phyloP scores from a whole-genome alignment of 2,888 invertebrate genomes.

The Sepiola atlantica region DNA sequence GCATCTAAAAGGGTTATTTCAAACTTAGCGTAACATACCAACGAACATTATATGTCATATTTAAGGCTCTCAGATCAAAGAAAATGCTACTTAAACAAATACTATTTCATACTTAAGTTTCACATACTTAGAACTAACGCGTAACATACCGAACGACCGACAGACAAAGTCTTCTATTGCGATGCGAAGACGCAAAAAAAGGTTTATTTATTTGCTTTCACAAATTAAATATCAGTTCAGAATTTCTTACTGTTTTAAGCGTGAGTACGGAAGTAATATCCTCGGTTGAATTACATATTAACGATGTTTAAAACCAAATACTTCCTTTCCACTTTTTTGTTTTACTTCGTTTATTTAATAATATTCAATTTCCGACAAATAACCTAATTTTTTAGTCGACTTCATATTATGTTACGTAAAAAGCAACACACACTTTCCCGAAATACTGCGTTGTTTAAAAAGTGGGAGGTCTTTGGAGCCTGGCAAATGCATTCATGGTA shows the following conservation, averaged over 20 bases:
- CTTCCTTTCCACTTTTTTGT: neutral
- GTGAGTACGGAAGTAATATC: neutral
- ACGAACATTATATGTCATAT: no score
- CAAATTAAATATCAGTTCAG: no score
- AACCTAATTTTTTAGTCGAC: neutral
- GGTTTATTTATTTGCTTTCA: no score
- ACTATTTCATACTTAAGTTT: no score
- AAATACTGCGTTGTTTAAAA: neutral
- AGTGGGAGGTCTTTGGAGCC: neutral
- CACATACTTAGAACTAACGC: no score
- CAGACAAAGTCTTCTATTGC: no score
- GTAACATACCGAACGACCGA: no score
- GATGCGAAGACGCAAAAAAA: no score
- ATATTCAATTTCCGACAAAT: neutral
- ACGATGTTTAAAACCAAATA: neutral
- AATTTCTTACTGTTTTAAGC: neutral
- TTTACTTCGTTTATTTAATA: neutral
- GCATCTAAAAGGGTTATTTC: no score
- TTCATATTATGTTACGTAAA: neutral
- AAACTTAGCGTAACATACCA: no score
- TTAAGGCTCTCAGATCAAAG: no score
- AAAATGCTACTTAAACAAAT: no score
- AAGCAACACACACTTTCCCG: neutral
- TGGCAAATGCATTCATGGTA: neutral
- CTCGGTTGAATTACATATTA: neutral